Base-by-base conservation (phyloP, 2,888 invertebrate species). In the Caradrina kadenii region DNA sequence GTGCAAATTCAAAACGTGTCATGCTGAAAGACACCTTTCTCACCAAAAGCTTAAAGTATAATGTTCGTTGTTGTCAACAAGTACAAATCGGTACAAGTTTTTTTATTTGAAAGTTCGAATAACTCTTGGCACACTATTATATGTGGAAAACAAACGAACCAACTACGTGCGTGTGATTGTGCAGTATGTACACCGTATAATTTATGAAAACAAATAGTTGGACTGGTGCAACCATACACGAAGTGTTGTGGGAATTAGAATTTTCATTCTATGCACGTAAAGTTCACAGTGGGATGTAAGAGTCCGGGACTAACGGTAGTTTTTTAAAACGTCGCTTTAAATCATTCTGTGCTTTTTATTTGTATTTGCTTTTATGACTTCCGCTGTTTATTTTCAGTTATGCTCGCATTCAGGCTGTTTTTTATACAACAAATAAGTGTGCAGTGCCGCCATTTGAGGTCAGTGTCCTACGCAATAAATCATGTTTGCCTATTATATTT, bases 311-410 rank as follows among this genome's bases (percentile, higher is more conserved):
- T 75, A 69, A 65, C 31, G 55, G 54, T 60, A 60, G 59, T 60
- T 65, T 68, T 69, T 69, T 42, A 55, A 76, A 75, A 55, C n/a
- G 75, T 50, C 48, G 59, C 52, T 76, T 63, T 76, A 65, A 69
- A 80, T 77, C 76, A 80, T 61, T 49, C 63, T 58, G 50, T 48
- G 31, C 4, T 58, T 76, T 80, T 70, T 63, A 77, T 77, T 75
- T 69, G 22, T 52, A 54, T 79, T 67, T 67, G 21, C 19, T 59
- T 73, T 73, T 64, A 69, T 80, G 65, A 80, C 50, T 63, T 70
- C 63, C 55, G 60, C 35, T 61, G 26, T 79, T 52, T 70, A 45
- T 59, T 61, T 76, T 60, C 15, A 39, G 60, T 15, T 62, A 55
- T 60, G 15, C 22, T 21, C 10, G 15, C 52, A 52, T 79, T 70